These are phyloP conservation scores for Diachasma alloeum DNA, from an alignment of 1,140 invertebrate species.

Conservation along the genomic window DNA sequence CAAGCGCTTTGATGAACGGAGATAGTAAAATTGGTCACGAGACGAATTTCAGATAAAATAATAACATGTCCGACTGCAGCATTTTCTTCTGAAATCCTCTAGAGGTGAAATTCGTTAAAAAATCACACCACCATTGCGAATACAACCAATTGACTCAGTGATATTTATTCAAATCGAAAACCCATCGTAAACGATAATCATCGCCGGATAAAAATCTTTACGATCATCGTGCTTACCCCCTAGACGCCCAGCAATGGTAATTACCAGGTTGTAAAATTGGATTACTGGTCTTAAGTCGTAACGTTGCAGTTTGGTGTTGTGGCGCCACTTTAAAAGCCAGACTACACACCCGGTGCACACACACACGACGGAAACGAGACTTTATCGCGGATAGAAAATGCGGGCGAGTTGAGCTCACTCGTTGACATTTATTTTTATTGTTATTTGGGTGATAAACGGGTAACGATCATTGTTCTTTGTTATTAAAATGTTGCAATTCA, in stretches of 20 bases:
- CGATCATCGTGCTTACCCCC: neutral
- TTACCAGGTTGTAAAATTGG: constrained; percentile 34
- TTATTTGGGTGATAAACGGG: neutral
- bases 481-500: neutral
- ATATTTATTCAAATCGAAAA: constrained; percentile 5
- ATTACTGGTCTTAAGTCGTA: constrained; percentile 31
- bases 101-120: too few species aligned
- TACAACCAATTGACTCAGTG: neutral
- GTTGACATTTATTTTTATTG: constrained; percentile 12
- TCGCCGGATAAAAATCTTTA: constrained; percentile 15
- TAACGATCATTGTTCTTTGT: neutral
- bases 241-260: constrained; percentile 23
- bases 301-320: constrained; percentile 6
- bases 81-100: too few species aligned
- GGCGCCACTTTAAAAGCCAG: constrained; percentile 24
- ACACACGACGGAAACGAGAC: constrained; percentile 1
- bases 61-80: neutral
- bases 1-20: neutral
- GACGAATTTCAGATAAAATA: neutral
- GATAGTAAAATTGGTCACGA: constrained; percentile 27
- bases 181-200: constrained; percentile 20
- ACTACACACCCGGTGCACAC: neutral
- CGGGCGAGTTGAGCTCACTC: neutral
- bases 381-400: neutral
- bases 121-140: neutral